Evolutionary conservation across 2,888 invertebrate species (phyloP).

Genomic region (Capitulum mitella): DNA sequence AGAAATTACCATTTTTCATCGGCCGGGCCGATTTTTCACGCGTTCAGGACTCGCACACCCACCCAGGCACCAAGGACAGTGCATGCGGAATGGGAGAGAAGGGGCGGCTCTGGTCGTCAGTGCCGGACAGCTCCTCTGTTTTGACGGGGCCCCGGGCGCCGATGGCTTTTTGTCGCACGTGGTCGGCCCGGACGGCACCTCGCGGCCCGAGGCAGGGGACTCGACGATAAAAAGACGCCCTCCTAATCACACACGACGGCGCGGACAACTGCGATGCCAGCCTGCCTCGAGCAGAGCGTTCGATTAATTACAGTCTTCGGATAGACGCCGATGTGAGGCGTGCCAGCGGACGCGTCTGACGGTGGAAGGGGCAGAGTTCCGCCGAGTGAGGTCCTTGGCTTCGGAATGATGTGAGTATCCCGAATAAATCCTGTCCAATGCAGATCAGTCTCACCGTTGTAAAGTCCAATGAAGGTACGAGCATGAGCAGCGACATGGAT

Average conservation of each 20-base stretch:
- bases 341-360: not conserved
- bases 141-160: not conserved
- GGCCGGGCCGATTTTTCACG: slow-evolving; percentile 6
- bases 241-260: not conserved
- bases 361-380: too few species aligned
- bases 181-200: not conserved
- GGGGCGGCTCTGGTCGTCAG: not conserved
- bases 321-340: too few species aligned
- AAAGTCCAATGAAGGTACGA: too few species aligned
- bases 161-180: not conserved
- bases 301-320: not conserved
- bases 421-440: too few species aligned
- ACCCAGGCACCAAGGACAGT: not conserved
- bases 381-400: too few species aligned
- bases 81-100: not conserved
- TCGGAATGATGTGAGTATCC: too few species aligned
- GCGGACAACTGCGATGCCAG: not conserved
- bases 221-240: not conserved
- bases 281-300: not conserved
- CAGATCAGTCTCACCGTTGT: too few species aligned
- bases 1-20: slow-evolving; percentile 21
- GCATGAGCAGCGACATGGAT: too few species aligned
- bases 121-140: not conserved
- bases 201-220: not conserved
- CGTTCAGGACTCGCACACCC: not conserved